Base-by-base conservation (phyloP, 2,888 invertebrate species). In the Nymphalis polychloros region DNA sequence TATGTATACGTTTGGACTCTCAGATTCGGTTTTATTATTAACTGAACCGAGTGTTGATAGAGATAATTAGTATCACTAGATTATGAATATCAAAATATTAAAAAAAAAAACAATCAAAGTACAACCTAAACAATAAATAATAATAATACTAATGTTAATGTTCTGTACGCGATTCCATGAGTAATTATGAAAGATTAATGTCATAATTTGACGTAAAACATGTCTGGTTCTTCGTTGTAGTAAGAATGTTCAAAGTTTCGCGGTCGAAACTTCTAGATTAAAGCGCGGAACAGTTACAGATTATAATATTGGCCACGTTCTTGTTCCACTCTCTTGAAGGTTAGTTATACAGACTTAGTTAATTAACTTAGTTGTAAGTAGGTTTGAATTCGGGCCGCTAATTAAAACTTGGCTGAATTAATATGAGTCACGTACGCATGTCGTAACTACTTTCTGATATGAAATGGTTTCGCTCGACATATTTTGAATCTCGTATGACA, bases 321-420 rank as follows among this genome's bases (percentile, higher is more conserved):
- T 72, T 68, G 69, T 72, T 71, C 65, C 59, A 67, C 69, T 63
- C 70, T 57, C 64, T 61, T 63, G 68, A 72, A 73, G 72, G 72
- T 73, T 72, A 74, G 75, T 73, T 73, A 71, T 75, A 72, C 64
- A 62, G 76, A 67, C 61, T 71, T 79, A 83, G 79, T 81, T 81
- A 80, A 82, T 85, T 84, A 85, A 84, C 82, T 83, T 78, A 81
- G 82, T 82, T 81, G 80, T 82, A 79, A 82, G 80, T 83, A 81
- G 79, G 78, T 78, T 78, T 76, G 78, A 79, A 81, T 80, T 79
- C 77, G 80, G 81, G 76, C 75, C 77, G 76, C 79, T 82, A 83
- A 84, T 84, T 84, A 81, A 81, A 83, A 84, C 81, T 85, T 84
- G 69, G 64, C 55, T 67, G 74, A 84, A 83, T 60, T 55, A 63